Conservation (phyloP, 35 echinoderm and acorn worm species). For the Anneissia japonica region DNA sequence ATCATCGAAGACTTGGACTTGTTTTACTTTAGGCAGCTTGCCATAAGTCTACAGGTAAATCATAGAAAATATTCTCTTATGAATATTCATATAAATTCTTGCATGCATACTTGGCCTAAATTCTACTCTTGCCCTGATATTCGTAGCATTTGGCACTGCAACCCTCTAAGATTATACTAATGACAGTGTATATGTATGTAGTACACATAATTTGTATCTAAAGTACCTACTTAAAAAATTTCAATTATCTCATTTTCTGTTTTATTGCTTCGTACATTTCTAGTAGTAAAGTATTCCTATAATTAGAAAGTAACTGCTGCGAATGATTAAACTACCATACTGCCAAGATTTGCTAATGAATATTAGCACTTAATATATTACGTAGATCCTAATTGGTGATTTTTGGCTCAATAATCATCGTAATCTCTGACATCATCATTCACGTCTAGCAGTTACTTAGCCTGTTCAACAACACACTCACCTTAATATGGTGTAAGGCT, state of each 20-base stretch:
- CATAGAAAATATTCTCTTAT: background rate
- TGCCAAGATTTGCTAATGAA: too few relatives aligned
- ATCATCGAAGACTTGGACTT: slow-evolving; percentile 88
- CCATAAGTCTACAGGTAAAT: slow-evolving; percentile 78
- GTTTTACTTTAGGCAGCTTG: slow-evolving; percentile 89
- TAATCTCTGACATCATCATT: background rate
- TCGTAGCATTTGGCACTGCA: background rate
- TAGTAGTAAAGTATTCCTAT: too few relatives aligned
- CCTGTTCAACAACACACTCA: background rate
- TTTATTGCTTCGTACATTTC: too few relatives aligned
- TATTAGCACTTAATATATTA: too few relatives aligned
- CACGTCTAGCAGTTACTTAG: background rate
- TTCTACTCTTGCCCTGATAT: background rate
- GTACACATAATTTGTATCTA: background rate
- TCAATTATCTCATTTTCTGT: too few relatives aligned
- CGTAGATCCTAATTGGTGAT: too few relatives aligned
- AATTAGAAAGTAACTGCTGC: too few relatives aligned
- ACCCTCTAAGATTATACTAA: too few relatives aligned
- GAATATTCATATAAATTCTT: background rate
- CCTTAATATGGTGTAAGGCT: background rate
- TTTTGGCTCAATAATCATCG: too few relatives aligned
- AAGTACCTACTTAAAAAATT: background rate
- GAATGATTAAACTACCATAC: too few relatives aligned
- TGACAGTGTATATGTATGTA: too few relatives aligned
- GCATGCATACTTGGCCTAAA: background rate